Conservation (phyloP, 2,888 invertebrate genomes). For the Neuroscelio doddi region DNA sequence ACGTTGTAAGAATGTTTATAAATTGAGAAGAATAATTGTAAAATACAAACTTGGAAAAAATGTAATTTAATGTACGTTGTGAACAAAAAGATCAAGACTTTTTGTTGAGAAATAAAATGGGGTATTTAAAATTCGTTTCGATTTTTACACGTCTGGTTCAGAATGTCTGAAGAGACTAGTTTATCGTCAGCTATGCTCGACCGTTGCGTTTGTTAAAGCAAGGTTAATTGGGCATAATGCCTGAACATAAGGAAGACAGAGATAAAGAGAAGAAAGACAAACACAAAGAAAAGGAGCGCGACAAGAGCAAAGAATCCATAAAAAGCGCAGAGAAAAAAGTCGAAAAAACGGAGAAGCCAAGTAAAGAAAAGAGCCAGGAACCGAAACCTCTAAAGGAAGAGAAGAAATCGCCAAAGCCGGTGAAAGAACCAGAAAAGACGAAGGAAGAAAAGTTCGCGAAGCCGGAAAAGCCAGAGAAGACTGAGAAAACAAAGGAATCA, state of each 20-base stretch:
- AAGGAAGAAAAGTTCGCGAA: conserved; percentile 73
- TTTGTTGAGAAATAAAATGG: too few species aligned
- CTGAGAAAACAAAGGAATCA: conserved; percentile 61
- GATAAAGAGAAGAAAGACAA: conserved; percentile 76
- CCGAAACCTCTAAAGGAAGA: conserved; percentile 69
- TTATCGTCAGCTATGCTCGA: neutral
- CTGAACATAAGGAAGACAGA: conserved; percentile 73
- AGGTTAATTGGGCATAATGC: conserved; percentile 8
- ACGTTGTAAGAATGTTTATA: too few species aligned
- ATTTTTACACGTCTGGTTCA: too few species aligned
- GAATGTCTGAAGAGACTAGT: too few species aligned
- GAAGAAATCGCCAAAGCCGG: conserved; percentile 61
- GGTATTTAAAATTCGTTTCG: too few species aligned
- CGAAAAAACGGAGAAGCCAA: conserved; percentile 77
- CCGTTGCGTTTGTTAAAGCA: conserved; percentile 6
- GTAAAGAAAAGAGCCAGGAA: conserved; percentile 73
- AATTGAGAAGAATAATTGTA: too few species aligned
- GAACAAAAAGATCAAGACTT: too few species aligned
- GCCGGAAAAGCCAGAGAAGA: conserved; percentile 62
- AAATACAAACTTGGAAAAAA: too few species aligned
- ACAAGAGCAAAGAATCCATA: conserved; percentile 74
- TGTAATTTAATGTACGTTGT: too few species aligned
- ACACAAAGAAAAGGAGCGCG: conserved; percentile 69
- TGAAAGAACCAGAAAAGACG: conserved; percentile 71
- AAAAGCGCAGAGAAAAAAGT: conserved; percentile 74